Conservation (phyloP, 2,888 invertebrate species). For the Melieria crassipennis region DNA sequence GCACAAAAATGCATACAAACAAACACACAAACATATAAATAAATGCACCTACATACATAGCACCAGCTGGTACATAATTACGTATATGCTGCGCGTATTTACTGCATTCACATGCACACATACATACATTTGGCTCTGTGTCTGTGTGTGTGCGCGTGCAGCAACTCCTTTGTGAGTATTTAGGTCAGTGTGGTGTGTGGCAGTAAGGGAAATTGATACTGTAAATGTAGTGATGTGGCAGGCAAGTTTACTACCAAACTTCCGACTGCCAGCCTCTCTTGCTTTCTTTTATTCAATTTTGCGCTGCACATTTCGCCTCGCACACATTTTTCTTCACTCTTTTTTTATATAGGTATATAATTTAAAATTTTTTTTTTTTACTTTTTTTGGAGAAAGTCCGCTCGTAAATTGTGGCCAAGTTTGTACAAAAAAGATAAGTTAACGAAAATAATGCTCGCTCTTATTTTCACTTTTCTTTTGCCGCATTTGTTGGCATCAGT, state of each 20-base stretch:
- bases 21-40: not conserved
- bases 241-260: slow-evolving; percentile 20
- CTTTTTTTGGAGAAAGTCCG: not conserved
- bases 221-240: slow-evolving; percentile 13
- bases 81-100: not conserved
- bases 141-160: not conserved
- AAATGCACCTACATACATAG: not conserved
- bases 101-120: not conserved
- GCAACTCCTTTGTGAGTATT: not conserved
- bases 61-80: not conserved
- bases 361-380: not conserved
- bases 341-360: not conserved
- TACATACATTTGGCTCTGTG: not conserved
- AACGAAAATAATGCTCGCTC: slow-evolving; percentile 6
- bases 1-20: not conserved
- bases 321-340: not conserved
- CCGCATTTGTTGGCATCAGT: not conserved
- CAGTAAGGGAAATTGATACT: slow-evolving; percentile 24
- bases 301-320: not conserved
- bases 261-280: slow-evolving; percentile 16
- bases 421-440: slow-evolving; percentile 16
- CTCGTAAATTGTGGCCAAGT: slow-evolving; percentile 17
- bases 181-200: slow-evolving; percentile 17
- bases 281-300: slow-evolving; percentile 17
- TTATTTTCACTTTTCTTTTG: slow-evolving; percentile 10